Percentiles rank a stretch among this genome's conserved stretches.
Evolutionary conservation across 1,140 invertebrate species (phyloP).

Genomic region (Drosophila lini): DNA sequence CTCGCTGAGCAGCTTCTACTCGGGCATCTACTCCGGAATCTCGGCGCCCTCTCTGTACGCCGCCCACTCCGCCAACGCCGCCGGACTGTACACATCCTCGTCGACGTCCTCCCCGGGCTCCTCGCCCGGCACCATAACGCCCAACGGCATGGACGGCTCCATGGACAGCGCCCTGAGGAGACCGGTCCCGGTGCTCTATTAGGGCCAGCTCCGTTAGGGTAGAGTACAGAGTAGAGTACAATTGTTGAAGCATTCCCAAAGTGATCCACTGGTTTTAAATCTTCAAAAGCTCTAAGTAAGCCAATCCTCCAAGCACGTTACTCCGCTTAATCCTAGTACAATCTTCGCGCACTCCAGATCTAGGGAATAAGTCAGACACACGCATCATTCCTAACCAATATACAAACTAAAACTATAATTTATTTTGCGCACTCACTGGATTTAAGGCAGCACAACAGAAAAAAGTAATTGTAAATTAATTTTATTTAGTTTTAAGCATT

Average conservation of each 20-base stretch:
- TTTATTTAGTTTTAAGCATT: conserved; percentile 77
- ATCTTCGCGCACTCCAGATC: conserved; percentile 57
- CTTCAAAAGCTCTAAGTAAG: conserved; percentile 82
- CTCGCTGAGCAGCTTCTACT: conserved; percentile 87
- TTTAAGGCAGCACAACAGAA: conserved; percentile 19
- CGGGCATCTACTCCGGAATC: conserved; percentile 86
- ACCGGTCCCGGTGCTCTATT: conserved; percentile 86
- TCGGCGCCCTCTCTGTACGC: conserved; percentile 84
- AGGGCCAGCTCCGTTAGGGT: conserved; percentile 50
- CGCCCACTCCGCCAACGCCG: conserved; percentile 83
- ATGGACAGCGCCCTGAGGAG: conserved; percentile 85
- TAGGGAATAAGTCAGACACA: conserved; percentile 29
- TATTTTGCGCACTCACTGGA: conserved; percentile 61
- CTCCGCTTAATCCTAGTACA: conserved; percentile 73
- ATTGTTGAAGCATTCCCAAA: conserved; percentile 81
- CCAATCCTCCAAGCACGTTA: conserved; percentile 45
- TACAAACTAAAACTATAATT: conserved; percentile 62
- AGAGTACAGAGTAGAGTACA: conserved; percentile 79
- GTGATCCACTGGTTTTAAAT: conserved; percentile 83
- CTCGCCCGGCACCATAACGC: conserved; percentile 83
- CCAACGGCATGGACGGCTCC: conserved; percentile 73
- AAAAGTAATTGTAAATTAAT: conserved; percentile 75
- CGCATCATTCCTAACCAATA: conserved; percentile 78
- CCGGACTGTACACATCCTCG: conserved; percentile 83
- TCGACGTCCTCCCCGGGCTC: conserved; percentile 85